Base-by-base conservation (phyloP, 1,140 invertebrate species). In the Brachionus koreanus region DNA sequence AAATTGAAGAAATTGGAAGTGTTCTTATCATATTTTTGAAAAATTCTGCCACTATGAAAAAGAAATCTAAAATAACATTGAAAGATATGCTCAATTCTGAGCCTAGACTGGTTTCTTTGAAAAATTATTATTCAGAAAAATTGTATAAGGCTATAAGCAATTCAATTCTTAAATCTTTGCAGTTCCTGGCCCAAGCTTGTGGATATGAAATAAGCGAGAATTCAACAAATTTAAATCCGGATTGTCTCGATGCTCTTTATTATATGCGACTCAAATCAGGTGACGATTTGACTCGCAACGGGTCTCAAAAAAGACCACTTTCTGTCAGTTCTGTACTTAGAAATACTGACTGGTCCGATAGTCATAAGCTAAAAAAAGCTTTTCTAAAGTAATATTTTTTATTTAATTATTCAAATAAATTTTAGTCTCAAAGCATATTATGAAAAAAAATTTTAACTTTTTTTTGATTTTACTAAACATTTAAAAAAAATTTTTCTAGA, bases 1-100 rank as follows among this genome's bases (percentile, higher is more conserved):
- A 86, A 42, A 84, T 88, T 25, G 84, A 86, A 49, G 85, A 84
- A 74, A 85, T 87, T 4, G 85, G 86, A 29, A 86, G 86, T 69
- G 85, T 86, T 5, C 84, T 88, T 19, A 84, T 85, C 25, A 84
- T 84, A 29, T 29, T 39, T 3, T 5, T 16, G 5, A 74, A 74
- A 74, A 35, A 19, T 25, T 74, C 37, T 6, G 69, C 69, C n/a
- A 74, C 43, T 23, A 23, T 46, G 82, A 84, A 88, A 86, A 86
- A 87, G 87, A 84, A 46, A 84, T 83, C 35, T 6, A 39, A 42
- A 33, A 69, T 69, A 13, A 61, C 65, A 10, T 35, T 57, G 4
- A 43, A 37, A 37, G 61, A 65, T 29, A 65, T 65, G 75, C 13
- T 79, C 12, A 7, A 57, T 57, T 37, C 49, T 7, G 33, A 43